Evolutionary conservation across 2,113 vertebrate genomes (phyloP), one percentile per base, ranked within the genome.

Genomic region (Odocoileus hemionus): DNA sequence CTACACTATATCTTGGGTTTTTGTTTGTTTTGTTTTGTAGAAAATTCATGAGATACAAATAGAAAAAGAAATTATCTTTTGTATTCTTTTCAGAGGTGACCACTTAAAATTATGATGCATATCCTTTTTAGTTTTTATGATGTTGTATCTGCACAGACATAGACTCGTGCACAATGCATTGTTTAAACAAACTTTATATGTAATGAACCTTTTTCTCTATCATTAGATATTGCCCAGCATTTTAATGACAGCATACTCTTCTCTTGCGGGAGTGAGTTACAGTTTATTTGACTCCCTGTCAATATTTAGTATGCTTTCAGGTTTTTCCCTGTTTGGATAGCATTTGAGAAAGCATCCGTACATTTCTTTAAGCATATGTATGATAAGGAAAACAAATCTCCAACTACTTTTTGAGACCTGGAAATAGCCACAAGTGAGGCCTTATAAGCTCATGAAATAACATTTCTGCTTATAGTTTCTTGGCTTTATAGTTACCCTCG

Each of bases 21-120:
- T 36, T 74, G 39, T 39, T 39, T 39, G 25, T 74, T 95, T 93
- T 89, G 30, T 93, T 84, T 78, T 87, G 36, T 30, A 87, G 96
- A 90, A 95, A 94, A 93, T 79, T 88, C 83, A 90, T 61, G 94
- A 96, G 19, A 26, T 85, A 61, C 23, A 94, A 83, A 79, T 50
- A 70, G 61, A 83, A 95, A 96, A 74, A 23, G 61, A n/a, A 94
- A 85, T 92, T 95, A 80, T 87, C 14, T 80, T 97, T 64, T 93
- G 36, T 61, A 30, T 95, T 91, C 67, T 76, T 13, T 95, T 94
- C 9, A 96, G 47, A 96, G 2, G 26, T 88, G 76, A 96, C 89
- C 39, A 92, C 54, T 88, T 94, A 82, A 94, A 70, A 84, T 79
- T 92, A 80, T 94, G 17, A 92, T 93, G 25, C 26, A 39, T 93